Base-by-base conservation (phyloP, 2,113 vertebrate species). In the Girardinichthys multiradiatus region DNA sequence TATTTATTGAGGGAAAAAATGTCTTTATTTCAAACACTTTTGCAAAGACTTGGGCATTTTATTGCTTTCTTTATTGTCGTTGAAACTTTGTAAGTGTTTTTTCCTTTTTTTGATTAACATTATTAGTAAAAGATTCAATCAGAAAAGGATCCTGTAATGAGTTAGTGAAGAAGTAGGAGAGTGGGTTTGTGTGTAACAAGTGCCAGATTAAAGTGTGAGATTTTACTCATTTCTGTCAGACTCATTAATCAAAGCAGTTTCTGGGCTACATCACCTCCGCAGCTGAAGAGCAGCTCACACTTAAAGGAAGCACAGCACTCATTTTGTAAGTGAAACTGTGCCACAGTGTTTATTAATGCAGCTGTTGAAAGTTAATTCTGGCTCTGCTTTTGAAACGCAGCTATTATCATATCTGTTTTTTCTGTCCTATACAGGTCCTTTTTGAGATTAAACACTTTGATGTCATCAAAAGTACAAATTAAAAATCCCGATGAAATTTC, bases 181-280 rank as follows among this genome's bases (percentile, higher is more conserved):
- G 42, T 29, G 69, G 35, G 59, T 59, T 10, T 70, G 64, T 74
- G 33, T 73, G 19, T 70, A 54, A 57, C 24, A 45, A 57, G 27
- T 29, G 62, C 54, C 68, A 4, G 26, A 65, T 69, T 68, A 31
- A 70, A 48, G 30, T 51, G 24, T 75, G 67, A 85, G 68, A 48
- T 62, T 30, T 45, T 4, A 45, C 42, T 45, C 15, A 60, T 57
- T 27, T 35, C 72, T 85, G 74, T 72, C 69, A 70, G 84, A 31
- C 81, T 51, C 92, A 90, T 94, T 91, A 93, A 93, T 94, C 92
- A 91, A 81, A 65, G 26, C 74, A 59, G 86, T 85, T 86, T 89
- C 30, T 76, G 61, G 78, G 80, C 72, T 69, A 85, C 88, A 70
- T 86, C 78, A 67, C 45, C 68, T 82, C 78, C 72, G 74, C 37